Evolutionary conservation across 2,888 invertebrate species (phyloP).

Genomic region (Tipula helvola): DNA sequence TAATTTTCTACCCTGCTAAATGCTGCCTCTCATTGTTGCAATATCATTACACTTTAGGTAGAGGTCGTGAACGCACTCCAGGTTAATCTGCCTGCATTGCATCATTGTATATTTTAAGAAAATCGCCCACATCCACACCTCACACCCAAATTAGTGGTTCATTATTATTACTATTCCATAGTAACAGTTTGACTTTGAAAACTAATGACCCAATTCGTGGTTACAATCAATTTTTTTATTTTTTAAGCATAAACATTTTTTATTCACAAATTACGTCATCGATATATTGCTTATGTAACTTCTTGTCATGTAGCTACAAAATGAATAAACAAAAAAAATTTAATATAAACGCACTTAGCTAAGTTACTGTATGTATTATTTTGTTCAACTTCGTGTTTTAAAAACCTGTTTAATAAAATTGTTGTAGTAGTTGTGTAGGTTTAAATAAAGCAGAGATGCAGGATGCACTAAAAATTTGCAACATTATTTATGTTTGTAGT

Average conservation of each 20-base stretch:
- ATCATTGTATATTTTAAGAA: no score
- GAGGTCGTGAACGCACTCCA: no score
- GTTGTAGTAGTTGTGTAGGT: background rate
- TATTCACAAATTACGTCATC: background rate
- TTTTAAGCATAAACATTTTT: background rate
- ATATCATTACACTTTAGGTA: no score
- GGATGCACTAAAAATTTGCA: background rate
- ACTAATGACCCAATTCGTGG: background rate
- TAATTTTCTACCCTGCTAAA: no score
- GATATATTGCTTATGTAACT: background rate
- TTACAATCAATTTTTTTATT: background rate
- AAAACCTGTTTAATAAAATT: background rate
- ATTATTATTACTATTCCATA: background rate
- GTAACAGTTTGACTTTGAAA: background rate
- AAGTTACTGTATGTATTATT: background rate
- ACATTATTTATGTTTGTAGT: background rate
- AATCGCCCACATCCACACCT: no score
- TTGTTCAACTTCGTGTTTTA: background rate
- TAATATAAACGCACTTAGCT: background rate
- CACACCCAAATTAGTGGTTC: background rate
- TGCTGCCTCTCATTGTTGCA: no score
- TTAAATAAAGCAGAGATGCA: background rate
- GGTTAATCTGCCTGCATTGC: no score
- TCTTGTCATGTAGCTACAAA: background rate
- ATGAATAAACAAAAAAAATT: background rate